phyloP scores from a whole-genome alignment of 2,888 invertebrate genomes.

The Andrena hattorfiana region DNA sequence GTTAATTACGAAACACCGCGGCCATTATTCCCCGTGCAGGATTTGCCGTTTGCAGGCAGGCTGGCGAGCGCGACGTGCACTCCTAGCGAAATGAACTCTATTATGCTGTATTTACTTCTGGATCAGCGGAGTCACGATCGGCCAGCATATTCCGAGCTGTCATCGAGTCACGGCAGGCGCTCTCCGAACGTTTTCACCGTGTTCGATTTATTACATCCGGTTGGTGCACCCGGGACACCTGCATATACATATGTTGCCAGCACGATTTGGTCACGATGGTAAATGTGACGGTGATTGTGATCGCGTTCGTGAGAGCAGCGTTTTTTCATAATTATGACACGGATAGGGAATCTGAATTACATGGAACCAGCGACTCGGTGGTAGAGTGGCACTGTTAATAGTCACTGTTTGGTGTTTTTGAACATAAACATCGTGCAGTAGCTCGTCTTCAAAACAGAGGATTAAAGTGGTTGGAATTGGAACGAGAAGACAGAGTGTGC shows the following conservation, averaged over 20 bases:
- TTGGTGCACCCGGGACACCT: conserved; percentile 73
- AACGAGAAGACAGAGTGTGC: background rate
- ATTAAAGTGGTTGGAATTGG: background rate
- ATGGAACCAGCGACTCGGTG: conserved; percentile 14
- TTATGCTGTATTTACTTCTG: conserved; percentile 56
- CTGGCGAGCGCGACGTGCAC: conserved; percentile 34
- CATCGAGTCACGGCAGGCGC: conserved; percentile 75
- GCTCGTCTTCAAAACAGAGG: background rate
- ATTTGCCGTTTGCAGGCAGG: conserved; percentile 5
- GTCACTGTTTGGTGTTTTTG: background rate
- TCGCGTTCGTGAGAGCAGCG: conserved; percentile 42
- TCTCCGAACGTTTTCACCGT: conserved; percentile 72
- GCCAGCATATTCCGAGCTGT: conserved; percentile 67
- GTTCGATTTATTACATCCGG: conserved; percentile 79
- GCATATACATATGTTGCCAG: conserved; percentile 63
- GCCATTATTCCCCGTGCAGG: conserved; percentile 14
- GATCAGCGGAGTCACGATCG: conserved; percentile 63
- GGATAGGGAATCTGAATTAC: conserved; percentile 4
- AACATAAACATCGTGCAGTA: too few species aligned
- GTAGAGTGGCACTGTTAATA: background rate
- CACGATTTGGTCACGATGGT: conserved; percentile 56
- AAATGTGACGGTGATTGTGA: conserved; percentile 50
- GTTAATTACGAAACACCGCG: conserved; percentile 44
- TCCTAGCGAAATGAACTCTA: conserved; percentile 53
- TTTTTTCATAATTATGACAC: conserved; percentile 48